Percentiles rank a stretch among this genome's conserved stretches.
Conservation (phyloP, 2,888 invertebrate genomes). For the Actias luna region DNA sequence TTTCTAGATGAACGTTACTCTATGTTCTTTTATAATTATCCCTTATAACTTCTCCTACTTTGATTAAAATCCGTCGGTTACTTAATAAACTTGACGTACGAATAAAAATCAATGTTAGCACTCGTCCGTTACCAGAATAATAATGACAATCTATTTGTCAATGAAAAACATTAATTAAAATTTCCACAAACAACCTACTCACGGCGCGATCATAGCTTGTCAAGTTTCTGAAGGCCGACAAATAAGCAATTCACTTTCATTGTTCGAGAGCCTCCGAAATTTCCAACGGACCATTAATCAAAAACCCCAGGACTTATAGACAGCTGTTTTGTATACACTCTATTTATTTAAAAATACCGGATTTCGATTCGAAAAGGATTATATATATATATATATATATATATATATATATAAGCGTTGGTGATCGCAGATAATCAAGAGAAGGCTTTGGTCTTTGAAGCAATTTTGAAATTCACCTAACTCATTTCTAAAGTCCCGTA, state of each 20-base stretch:
- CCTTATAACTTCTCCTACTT: too few relatives aligned
- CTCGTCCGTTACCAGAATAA: neutral
- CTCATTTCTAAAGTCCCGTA: too few relatives aligned
- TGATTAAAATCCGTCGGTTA: neutral
- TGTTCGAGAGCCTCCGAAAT: conserved; percentile 8
- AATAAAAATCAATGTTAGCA: neutral
- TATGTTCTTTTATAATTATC: too few relatives aligned
- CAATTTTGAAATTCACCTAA: too few relatives aligned
- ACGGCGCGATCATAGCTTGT: conserved; percentile 8
- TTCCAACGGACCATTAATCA: conserved; percentile 7
- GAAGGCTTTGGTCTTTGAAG: too few relatives aligned
- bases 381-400: neutral
- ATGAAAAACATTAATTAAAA: conserved; percentile 6
- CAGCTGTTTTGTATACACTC: conserved; percentile 3
- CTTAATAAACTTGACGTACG: neutral
- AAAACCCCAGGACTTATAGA: conserved; percentile 7
- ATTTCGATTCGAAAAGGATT: neutral
- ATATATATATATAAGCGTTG: too few relatives aligned
- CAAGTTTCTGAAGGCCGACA: conserved; percentile 11
- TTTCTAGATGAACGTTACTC: too few relatives aligned
- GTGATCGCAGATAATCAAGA: neutral
- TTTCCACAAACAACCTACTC: conserved; percentile 10
- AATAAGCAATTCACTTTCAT: conserved; percentile 12
- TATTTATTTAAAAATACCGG: conserved; percentile 6
- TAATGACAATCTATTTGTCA: conserved; percentile 2